These are phyloP conservation scores for Ganaspis sp. DNA, from an alignment of 1,140 invertebrate genomes.

Conservation along the genomic window DNA sequence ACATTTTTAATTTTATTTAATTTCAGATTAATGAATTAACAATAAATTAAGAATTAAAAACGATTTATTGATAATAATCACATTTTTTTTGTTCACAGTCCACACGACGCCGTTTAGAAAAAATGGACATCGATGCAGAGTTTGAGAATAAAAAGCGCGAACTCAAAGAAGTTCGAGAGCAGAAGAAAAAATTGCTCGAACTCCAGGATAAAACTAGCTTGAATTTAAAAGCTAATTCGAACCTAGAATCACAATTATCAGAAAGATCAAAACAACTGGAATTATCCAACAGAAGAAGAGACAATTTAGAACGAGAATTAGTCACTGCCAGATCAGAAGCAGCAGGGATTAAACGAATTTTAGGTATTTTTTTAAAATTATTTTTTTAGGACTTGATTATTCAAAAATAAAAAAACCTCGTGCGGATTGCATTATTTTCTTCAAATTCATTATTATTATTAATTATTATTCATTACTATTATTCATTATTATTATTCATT, in stretches of 20 bases:
- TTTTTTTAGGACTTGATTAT: not conserved
- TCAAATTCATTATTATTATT: no score
- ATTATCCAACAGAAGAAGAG: conserved; percentile 72
- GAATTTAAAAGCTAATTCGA: conserved; percentile 63
- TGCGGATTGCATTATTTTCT: no score
- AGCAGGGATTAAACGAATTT: conserved; percentile 63
- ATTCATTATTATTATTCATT: no score
- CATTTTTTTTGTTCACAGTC: not conserved
- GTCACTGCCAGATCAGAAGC: conserved; percentile 71
- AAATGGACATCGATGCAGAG: conserved; percentile 66
- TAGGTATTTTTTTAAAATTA: conserved; percentile 56
- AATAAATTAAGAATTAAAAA: no score
- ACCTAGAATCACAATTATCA: conserved; percentile 73
- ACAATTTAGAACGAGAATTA: conserved; percentile 77
- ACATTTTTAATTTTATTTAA: no score
- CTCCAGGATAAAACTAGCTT: conserved; percentile 68
- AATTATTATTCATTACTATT: no score
- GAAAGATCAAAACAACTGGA: conserved; percentile 74
- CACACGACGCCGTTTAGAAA: conserved; percentile 52
- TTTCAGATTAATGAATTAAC: no score
- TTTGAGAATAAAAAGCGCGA: conserved; percentile 73
- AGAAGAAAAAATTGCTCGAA: conserved; percentile 77
- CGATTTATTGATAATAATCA: not conserved
- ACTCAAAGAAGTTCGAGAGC: conserved; percentile 74
- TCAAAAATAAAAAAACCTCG: not conserved